phyloP scores from a whole-genome alignment of 2,888 invertebrate species.

The Patella ulyssiponensis region DNA sequence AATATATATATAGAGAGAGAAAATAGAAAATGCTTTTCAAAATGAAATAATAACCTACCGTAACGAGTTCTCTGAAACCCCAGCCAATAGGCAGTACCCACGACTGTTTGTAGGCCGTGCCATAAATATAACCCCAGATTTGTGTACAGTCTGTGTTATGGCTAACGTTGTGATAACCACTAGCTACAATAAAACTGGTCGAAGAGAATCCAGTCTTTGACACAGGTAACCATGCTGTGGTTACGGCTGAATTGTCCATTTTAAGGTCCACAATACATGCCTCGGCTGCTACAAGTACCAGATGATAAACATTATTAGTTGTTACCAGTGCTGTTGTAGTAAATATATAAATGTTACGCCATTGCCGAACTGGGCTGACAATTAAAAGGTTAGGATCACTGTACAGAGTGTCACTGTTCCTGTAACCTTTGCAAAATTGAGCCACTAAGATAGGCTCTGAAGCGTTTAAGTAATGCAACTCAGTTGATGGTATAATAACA shows the following conservation, averaged over 20 bases:
- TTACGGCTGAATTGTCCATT: background rate
- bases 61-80: background rate
- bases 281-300: background rate
- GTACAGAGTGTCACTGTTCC: background rate
- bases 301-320: background rate
- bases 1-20: background rate
- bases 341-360: background rate
- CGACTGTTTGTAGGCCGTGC: background rate
- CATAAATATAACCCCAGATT: slow-evolving; percentile 16
- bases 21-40: background rate
- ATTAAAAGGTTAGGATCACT: background rate
- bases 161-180: background rate
- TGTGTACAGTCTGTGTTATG: background rate
- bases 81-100: slow-evolving; percentile 12
- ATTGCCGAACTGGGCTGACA: background rate
- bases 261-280: background rate
- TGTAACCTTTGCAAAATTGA: background rate
- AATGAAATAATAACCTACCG: background rate
- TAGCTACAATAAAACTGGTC: background rate
- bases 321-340: background rate
- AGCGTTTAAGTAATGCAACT: background rate
- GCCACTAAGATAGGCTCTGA: background rate
- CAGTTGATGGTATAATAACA: background rate
- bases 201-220: background rate
- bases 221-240: background rate